Evolutionary conservation across 2,888 invertebrate species (phyloP), one percentile per base, ranked within the genome.

Genomic region (Phengaris arion): DNA sequence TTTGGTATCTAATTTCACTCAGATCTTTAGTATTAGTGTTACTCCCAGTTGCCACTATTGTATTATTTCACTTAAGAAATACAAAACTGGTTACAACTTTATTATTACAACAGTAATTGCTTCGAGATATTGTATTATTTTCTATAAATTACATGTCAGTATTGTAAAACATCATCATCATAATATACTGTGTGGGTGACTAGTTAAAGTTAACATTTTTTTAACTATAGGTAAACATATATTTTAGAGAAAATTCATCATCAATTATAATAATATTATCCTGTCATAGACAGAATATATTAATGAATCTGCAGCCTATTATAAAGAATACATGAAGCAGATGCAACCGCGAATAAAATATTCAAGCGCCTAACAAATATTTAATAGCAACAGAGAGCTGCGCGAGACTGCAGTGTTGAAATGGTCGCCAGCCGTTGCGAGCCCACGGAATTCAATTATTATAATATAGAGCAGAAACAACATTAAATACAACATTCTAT

Each of bases 351-450:
- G 22, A 72, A 80, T 80, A 78, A 80, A 73, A 77, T 79, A 78
- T 76, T 76, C 74, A 76, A 81, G 84, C 84, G 88, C 90, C 90
- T 89, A 85, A 83, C 85, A 87, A 87, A 90, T 89, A 88, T 89
- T 87, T 89, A 86, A 88, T 87, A 89, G 90, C 89, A 90, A 88
- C 86, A 84, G 83, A 83, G 83, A 78, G 80, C 82, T 81, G 84
- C 80, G 83, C 80, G 35, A 35, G 81, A 79, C 81, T 83, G 83
- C 83, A 80, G 81, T 78, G 82, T 79, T 73, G 77, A 75, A 79
- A 88, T 64, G 64, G 35, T 64, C 6, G 6, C 35, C 35, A 35
- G 35, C 35, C 55, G 6, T 35, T 5, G 35, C 12, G 2, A 64
- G 64, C 12, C 6, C 35, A 13, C 13, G 85, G 83, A 86, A 87